Conservation (phyloP, 2,888 invertebrate genomes). For the Limnephilus rhombicus region DNA sequence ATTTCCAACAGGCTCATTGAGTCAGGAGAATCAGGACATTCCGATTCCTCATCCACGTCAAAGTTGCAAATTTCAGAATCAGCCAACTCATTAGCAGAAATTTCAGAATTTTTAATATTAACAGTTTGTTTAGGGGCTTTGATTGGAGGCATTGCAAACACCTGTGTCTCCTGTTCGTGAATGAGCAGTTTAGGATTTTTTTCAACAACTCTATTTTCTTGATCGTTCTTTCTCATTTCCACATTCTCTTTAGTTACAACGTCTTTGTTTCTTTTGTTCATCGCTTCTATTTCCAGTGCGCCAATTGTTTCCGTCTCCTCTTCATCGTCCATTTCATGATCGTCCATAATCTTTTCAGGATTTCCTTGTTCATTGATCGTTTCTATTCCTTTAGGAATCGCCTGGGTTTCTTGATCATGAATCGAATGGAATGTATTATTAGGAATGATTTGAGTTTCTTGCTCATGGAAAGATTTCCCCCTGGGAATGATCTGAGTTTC, state of each 20-base stretch:
- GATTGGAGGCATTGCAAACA: background rate
- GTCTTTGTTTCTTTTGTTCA: background rate
- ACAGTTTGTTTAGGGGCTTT: background rate
- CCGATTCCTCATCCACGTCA: conserved; percentile 25
- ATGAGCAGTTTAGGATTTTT: background rate
- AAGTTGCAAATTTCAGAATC: conserved; percentile 51
- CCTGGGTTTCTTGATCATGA: background rate
- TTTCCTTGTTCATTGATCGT: background rate
- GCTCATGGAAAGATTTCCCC: background rate
- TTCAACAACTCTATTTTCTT: background rate
- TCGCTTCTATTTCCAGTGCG: background rate
- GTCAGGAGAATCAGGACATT: conserved; percentile 23
- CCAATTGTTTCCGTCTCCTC: background rate
- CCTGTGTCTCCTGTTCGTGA: conserved; percentile 14
- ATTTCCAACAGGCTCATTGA: conserved; percentile 36
- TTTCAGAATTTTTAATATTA: background rate
- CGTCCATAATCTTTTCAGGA: background rate
- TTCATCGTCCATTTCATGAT: background rate
- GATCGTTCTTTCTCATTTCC: background rate
- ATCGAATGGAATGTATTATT: background rate
- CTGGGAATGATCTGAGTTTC: background rate
- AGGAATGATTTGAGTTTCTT: background rate
- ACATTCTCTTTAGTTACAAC: background rate
- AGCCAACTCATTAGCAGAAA: background rate
- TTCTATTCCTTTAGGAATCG: background rate